A percentile compares a stretch with the other conserved stretches of the same genome.
Conservation (phyloP, 35 echinoderm and acorn worm species). For the Ptychodera flava region DNA sequence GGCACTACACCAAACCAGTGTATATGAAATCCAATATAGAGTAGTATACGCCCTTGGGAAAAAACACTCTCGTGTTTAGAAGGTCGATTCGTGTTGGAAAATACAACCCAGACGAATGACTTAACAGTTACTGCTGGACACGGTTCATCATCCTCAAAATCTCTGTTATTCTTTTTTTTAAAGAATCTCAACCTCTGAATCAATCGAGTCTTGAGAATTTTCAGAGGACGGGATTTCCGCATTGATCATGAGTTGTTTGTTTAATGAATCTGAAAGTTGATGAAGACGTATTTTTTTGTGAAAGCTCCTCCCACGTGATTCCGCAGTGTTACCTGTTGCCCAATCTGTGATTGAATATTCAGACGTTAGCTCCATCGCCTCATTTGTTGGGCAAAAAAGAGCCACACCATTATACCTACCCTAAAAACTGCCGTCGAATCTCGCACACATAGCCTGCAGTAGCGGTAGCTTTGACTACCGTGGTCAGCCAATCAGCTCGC, state of each 20-base stretch:
- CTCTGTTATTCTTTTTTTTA: too few species aligned
- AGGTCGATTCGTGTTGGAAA: background rate
- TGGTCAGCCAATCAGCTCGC: background rate
- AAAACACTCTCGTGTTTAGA: background rate
- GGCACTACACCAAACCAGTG: too few species aligned
- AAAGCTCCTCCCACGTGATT: too few species aligned
- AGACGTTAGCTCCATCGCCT: background rate
- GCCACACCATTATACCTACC: background rate
- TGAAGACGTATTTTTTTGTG: too few species aligned
- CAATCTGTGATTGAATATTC: background rate
- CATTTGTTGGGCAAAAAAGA: background rate
- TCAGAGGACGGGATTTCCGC: too few species aligned
- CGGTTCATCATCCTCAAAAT: too few species aligned
- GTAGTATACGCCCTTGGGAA: background rate
- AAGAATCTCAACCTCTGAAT: too few species aligned
- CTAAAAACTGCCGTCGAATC: background rate
- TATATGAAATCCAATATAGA: background rate
- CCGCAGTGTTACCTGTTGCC: background rate
- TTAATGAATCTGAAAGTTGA: too few species aligned
- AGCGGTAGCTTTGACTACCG: background rate
- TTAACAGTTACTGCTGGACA: too few species aligned
- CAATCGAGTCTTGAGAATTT: too few species aligned
- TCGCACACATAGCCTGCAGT: background rate
- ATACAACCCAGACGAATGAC: background rate
- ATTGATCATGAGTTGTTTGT: too few species aligned